Conservation (phyloP, 2,113 vertebrate species). For the Phylloscopus trochilus region DNA sequence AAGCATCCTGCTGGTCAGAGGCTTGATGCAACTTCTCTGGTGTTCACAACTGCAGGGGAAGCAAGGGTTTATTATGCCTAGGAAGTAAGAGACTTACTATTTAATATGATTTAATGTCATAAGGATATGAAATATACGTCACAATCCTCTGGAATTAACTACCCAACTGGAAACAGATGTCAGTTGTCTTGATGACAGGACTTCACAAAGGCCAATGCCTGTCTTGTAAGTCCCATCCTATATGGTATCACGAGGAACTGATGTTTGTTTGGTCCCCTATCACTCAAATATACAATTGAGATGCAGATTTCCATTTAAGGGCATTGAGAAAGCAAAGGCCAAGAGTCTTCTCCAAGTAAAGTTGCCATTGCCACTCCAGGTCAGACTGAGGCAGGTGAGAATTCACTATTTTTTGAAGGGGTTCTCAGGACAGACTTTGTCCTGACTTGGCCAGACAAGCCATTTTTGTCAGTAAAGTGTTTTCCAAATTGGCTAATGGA, state of each 20-base stretch:
- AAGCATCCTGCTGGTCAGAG: background rate
- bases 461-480: background rate
- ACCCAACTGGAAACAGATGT: background rate
- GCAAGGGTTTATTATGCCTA: background rate
- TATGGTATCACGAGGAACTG: background rate
- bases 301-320: background rate
- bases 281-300: background rate
- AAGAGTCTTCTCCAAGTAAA: background rate
- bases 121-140: background rate
- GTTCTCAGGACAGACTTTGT: background rate
- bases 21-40: background rate
- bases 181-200: slow-evolving; percentile 15
- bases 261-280: background rate
- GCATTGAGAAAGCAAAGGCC: background rate
- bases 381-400: background rate
- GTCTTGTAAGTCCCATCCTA: background rate
- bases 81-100: background rate
- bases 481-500: background rate
- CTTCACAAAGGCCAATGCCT: background rate
- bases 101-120: background rate
- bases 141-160: background rate
- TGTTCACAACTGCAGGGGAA: background rate
- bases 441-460: background rate
- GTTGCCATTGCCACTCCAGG: background rate
- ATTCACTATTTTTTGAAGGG: background rate